Evolutionary conservation across 2,888 invertebrate species (phyloP), one percentile per base, ranked within the genome.

Genomic region (Salticus scenicus): DNA sequence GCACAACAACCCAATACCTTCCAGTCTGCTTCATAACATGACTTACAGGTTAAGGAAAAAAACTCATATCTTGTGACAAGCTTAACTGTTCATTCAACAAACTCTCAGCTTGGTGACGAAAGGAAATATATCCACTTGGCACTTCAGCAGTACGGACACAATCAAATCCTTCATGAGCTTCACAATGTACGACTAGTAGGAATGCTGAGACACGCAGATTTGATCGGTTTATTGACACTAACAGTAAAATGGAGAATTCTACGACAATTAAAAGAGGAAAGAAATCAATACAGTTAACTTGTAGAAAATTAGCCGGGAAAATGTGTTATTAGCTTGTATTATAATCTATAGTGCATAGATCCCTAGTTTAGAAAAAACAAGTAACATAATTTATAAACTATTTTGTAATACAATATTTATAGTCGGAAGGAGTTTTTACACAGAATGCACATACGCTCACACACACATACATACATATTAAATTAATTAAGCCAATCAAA

Each of bases 71-170:
- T 84, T 84, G 77, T 85, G 79, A 69, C 79, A 85, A 84, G 85
- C 75, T 66, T 63, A 63, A 79, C 85, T 75, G 71, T 85, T 79
- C 85, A 85, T 63, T 79, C 74, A 75, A 74, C 79, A 85, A 72
- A 79, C 85, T 64, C 74, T 79, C 85, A 73, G 63, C 74, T 79
- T 69, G 77, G 66, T 84, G 83, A 84, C 83, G 47, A 85, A 84
- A 85, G 79, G 85, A 57, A 85, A 84, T 84, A 79, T 24, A 74
- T 85, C 85, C 85, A 85, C 85, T 85, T 85, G 85, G 85, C 85
- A 85, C 85, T 85, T 85, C 79, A 85, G 85, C 85, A 85, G 85
- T 79, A 85, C 85, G 73, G 69, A 33, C 63, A 31, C 78, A 75
- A 75, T 64, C 85, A 31, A 47, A 66, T 67, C 85, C 64, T 78